A percentile compares a stretch with the other conserved stretches of the same genome.
Evolutionary conservation across 53 echinoderm and acorn worm species (phyloP).

Genomic region (Patiria pectinifera): DNA sequence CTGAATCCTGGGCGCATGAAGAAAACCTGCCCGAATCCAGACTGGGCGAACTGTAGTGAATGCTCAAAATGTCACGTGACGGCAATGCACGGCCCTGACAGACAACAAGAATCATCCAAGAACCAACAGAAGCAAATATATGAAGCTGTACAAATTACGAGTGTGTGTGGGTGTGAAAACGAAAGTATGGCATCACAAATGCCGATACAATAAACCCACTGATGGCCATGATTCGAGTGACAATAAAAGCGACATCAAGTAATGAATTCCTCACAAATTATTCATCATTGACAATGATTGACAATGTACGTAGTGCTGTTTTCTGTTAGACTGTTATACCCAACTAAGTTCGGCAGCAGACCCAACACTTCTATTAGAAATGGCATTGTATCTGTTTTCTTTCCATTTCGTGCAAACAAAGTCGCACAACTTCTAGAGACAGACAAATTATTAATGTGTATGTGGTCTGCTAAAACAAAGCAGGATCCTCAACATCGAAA

Average conservation of each 20-base stretch:
- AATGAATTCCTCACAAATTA: constrained; percentile 38
- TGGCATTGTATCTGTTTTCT: too few species aligned
- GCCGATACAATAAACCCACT: constrained; percentile 18
- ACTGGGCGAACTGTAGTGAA: constrained; percentile 36
- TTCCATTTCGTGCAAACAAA: too few species aligned
- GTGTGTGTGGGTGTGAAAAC: not conserved
- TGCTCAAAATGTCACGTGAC: constrained; percentile 49
- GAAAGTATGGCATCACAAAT: not conserved
- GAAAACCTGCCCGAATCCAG: constrained; percentile 15
- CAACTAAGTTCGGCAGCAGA: too few species aligned
- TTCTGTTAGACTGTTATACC: not conserved
- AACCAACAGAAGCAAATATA: not conserved
- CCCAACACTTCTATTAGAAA: too few species aligned
- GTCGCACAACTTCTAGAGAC: too few species aligned
- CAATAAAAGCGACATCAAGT: constrained; percentile 41
- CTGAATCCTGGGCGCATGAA: constrained; percentile 63
- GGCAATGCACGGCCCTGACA: constrained; percentile 21
- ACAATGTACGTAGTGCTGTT: constrained; percentile 43
- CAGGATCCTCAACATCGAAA: not conserved
- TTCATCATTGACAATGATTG: constrained; percentile 59
- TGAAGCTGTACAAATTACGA: not conserved
- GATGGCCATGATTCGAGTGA: constrained; percentile 51
- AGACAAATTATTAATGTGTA: too few species aligned
- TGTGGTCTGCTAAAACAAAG: not conserved
- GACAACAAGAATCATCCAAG: not conserved